phyloP scores from a whole-genome alignment of 2,888 invertebrate genomes.

The Drosophila macrospina region DNA sequence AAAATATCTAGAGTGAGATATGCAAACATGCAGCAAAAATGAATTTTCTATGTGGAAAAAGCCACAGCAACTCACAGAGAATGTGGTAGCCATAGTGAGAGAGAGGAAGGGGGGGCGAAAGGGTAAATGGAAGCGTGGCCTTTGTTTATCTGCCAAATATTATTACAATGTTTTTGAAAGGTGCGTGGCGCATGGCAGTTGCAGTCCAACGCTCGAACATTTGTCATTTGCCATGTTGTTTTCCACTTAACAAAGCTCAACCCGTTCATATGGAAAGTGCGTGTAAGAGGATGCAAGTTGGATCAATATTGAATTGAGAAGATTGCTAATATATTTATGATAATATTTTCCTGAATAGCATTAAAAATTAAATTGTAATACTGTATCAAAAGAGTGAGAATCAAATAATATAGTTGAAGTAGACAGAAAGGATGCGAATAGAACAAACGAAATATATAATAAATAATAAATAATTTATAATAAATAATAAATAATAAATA shows the following conservation, averaged over 20 bases:
- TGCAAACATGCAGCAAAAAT: slow-evolving; percentile 73
- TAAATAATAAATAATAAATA: no score
- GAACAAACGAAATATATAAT: no score
- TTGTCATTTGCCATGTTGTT: slow-evolving; percentile 13
- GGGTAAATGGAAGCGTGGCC: background rate
- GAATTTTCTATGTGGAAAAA: slow-evolving; percentile 61
- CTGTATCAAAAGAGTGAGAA: background rate
- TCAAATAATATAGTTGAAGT: background rate
- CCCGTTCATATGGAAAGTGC: background rate
- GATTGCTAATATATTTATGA: background rate
- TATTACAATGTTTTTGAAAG: slow-evolving; percentile 32
- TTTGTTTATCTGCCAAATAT: slow-evolving; percentile 39
- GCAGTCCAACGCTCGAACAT: slow-evolving; percentile 10
- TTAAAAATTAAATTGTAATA: no score
- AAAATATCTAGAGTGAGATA: slow-evolving; percentile 69
- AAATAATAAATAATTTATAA: no score
- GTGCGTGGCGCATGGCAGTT: slow-evolving; percentile 10
- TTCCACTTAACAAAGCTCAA: slow-evolving; percentile 7
- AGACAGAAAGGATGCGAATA: no score
- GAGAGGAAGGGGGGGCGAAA: background rate
- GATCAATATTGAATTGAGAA: background rate
- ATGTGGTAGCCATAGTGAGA: background rate
- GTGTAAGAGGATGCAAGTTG: background rate
- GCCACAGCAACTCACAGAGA: background rate
- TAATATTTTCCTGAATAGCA: no score